These are phyloP conservation scores for Saccostrea echinata DNA, from an alignment of 1,140 invertebrate genomes.

Conservation along the genomic window DNA sequence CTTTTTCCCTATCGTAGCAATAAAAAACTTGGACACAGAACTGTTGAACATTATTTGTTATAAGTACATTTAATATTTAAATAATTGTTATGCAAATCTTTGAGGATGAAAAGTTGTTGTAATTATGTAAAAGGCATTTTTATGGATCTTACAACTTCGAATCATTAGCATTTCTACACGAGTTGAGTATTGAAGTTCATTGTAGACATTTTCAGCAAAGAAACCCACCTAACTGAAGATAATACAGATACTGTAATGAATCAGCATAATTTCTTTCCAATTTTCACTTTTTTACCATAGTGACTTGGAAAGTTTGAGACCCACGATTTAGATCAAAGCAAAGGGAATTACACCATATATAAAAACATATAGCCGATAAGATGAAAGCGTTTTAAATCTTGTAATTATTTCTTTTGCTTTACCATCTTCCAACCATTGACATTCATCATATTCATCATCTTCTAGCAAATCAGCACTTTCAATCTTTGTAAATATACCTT, in stretches of 20 bases:
- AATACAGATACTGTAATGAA: conserved; percentile 12
- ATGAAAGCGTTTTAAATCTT: conserved; percentile 28
- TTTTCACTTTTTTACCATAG: neutral
- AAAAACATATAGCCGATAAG: neutral
- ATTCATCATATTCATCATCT: conserved; percentile 25
- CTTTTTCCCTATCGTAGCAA: neutral
- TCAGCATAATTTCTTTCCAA: neutral
- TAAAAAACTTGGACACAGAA: neutral
- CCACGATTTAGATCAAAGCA: conserved; percentile 9
- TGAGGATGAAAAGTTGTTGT: neutral
- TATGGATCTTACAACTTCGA: conserved; percentile 1
- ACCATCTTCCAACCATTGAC: neutral
- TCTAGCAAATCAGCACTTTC: conserved; percentile 6
- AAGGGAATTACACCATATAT: conserved; percentile 25
- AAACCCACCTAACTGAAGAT: neutral
- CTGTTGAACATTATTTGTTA: too few relatives aligned
- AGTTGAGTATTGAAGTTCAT: neutral
- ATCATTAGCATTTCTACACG: conserved; percentile 24
- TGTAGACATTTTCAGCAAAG: neutral
- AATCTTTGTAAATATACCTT: conserved; percentile 38
- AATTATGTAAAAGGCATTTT: neutral
- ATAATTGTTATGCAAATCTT: conserved; percentile 11
- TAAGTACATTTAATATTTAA: neutral
- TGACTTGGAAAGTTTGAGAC: conserved; percentile 6
- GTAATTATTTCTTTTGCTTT: conserved; percentile 15